Base-by-base conservation (phyloP, 2,888 invertebrate species). In the Biston stratarius region DNA sequence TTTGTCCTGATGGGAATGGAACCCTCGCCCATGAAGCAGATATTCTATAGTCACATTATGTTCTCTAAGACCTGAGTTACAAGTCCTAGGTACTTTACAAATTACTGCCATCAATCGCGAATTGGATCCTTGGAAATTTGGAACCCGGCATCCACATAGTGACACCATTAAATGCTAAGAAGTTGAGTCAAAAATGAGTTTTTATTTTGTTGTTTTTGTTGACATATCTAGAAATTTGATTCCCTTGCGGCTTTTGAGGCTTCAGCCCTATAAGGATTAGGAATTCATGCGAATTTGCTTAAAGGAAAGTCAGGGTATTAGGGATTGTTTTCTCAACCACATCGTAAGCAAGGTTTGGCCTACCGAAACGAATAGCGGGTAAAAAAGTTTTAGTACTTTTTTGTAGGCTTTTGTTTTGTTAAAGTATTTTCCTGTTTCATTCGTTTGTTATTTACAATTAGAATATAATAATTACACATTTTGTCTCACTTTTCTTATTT, bases 241-340 rank as follows among this genome's bases (percentile, higher is more conserved):
- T 86, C 82, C 67, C 77, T 76, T 79, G 83, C 82, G 82, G 85
- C 83, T 85, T 83, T 75, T 69, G 83, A 78, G 86, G 85, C 82
- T 82, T 79, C 80, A 80, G 79, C 85, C 87, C 83, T 88, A 88
- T 88, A 88, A 85, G 89, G 89, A 89, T 91, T 87, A 90, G 86
- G 88, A 87, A 88, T 89, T 88, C 83, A 85, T 86, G 85, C 78
- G 87, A 88, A 90, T 92, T 91, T 90, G 85, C 88, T 86, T 89
- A 88, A 86, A 89, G 87, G 85, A 84, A 83, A 86, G 83, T 82
- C 81, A 82, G 82, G 73, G 83, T 87, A 89, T 90, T 87, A 85
- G 79, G 89, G 88, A 90, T 89, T 90, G 89, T 90, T 92, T 86
- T 85, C 88, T 86, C 81, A 77, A 81, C 84, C 86, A 81, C 86